Evolutionary conservation across 2,113 vertebrate species (phyloP), one percentile per base, ranked within the genome.

Genomic region (Ranitomeya imitator): DNA sequence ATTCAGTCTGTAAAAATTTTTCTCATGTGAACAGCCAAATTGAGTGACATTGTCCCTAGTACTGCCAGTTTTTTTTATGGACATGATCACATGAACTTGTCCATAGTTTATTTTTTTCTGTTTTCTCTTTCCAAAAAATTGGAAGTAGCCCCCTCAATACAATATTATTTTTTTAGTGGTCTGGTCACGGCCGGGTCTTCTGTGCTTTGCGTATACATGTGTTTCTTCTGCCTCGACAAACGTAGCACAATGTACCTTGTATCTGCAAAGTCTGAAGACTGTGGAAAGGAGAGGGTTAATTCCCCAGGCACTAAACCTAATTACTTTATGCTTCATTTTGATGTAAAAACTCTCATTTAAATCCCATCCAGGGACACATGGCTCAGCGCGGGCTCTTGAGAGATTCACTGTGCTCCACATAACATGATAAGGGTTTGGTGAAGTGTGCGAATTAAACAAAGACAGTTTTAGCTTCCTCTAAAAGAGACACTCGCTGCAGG

Each of bases 311-410:
- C 83, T 85, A 73, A 85, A 85, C 83, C 67, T 85, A 74, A 74
- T 85, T 85, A 84, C 69, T 74, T 74, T 85, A 85, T 60, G 83
- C 55, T 76, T 85, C 83, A 73, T 85, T 74, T 85, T 76, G 52
- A 74, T 85, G 69, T 60, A 85, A 85, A 74, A 85, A 59, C 83
- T 85, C 69, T 85, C 83, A 85, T 85, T 74, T 85, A 74, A 85
- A 85, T 74, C 83, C 69, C 69, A 85, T 74, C 55, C 83, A 37
- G 83, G 69, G 69, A 85, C 83, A 74, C 16, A 19, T 16, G 54
- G 7, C 23, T 85, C 8, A 45, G 18, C 16, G 14, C 83, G 19
- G 14, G 55, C 83, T 74, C 83, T 85, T 85, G 69, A 85, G 26
- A 52, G 57, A 59, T 76, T 76, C n/a, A 60, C 23, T 54, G 69